Evolutionary conservation across 2,888 invertebrate species (phyloP).

Genomic region (Mantis religiosa): DNA sequence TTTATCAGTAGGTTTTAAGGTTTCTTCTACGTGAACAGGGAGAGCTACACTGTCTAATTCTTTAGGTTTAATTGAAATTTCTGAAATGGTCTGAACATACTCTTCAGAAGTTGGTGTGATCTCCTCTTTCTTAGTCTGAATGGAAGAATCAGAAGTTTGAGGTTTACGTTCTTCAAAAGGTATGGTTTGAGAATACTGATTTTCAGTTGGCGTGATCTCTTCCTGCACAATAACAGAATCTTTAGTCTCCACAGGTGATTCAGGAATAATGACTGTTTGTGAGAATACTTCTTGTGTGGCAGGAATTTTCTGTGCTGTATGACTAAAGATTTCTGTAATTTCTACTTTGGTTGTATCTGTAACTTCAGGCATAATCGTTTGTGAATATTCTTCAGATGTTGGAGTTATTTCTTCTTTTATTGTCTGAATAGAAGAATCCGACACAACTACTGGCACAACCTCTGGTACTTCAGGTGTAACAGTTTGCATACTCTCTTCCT

Average conservation of each 20-base stretch:
- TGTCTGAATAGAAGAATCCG: conserved; percentile 35
- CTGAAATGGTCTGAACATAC: neutral
- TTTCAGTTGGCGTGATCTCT: conserved; percentile 3
- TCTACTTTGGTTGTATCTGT: neutral
- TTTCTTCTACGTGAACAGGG: conserved; percentile 24
- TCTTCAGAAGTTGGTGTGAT: neutral
- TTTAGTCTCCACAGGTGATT: neutral
- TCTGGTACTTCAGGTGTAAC: conserved; percentile 42
- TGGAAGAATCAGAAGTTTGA: neutral
- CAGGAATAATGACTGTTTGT: neutral
- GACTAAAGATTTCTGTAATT: neutral
- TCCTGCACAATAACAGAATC: neutral
- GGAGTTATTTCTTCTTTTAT: conserved; percentile 40
- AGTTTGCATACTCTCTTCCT: conserved; percentile 47
- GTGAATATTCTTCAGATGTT: conserved; percentile 39
- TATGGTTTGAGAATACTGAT: conserved; percentile 1
- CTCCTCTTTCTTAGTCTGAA: neutral
- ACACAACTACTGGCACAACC: neutral
- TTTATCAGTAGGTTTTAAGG: neutral
- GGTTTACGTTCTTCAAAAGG: conserved; percentile 23
- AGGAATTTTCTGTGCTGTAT: neutral
- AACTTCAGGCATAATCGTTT: conserved; percentile 34
- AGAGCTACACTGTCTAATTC: neutral
- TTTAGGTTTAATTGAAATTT: neutral
- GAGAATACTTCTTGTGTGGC: neutral